Conservation (phyloP, 1,140 invertebrate genomes). For the Drosophila lacteicornis region DNA sequence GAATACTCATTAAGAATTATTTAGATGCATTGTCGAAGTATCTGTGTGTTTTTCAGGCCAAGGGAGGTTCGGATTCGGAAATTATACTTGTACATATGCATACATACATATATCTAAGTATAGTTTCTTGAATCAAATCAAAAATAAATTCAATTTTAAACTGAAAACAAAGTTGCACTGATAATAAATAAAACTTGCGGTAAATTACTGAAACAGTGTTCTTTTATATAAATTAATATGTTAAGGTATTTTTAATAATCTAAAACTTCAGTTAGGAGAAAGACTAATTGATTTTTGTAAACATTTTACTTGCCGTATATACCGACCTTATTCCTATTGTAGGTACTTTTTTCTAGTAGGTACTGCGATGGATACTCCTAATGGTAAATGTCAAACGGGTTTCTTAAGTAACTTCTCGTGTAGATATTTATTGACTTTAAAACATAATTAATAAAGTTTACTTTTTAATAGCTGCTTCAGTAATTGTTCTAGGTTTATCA, state of each 20-base stretch:
- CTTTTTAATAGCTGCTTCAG: neutral
- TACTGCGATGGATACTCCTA: neutral
- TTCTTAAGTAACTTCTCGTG: neutral
- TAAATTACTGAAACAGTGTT: neutral
- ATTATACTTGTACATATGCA: constrained; percentile 39
- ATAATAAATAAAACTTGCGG: constrained; percentile 14
- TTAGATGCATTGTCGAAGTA: constrained; percentile 37
- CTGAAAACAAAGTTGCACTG: constrained; percentile 4
- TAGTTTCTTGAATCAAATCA: constrained; percentile 19
- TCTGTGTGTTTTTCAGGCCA: constrained; percentile 4
- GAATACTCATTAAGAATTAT: constrained; percentile 8
- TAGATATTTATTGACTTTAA: no score
- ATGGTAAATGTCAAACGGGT: neutral
- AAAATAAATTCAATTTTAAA: constrained; percentile 23
- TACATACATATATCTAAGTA: constrained; percentile 32
- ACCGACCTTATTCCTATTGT: no score
- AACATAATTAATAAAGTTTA: neutral
- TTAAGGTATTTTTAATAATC: neutral
- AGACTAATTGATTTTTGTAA: neutral
- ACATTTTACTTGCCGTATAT: neutral
- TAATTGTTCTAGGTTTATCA: neutral
- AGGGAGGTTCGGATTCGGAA: constrained; percentile 43
- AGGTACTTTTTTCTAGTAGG: neutral
- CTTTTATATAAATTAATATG: neutral
- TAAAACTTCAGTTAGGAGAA: no score